These are phyloP conservation scores for Jaculus jaculus DNA, from an alignment of 2,113 vertebrate species.

Conservation along the genomic window DNA sequence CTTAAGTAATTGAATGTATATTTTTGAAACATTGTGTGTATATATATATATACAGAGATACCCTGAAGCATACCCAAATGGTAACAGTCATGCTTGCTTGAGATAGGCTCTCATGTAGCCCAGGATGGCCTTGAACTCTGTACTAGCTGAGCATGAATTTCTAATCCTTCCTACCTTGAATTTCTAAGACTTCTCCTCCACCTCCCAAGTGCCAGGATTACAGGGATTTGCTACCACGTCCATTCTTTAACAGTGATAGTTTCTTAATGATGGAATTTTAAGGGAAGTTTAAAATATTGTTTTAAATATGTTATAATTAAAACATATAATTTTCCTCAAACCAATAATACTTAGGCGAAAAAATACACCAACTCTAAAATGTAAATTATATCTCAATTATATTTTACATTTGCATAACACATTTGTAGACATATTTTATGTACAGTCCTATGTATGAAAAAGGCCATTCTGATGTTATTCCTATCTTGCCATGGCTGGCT, in stretches of 20 bases:
- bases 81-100: not conserved
- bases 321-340: not conserved
- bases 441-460: not conserved
- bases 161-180: no score
- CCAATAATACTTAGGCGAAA: not conserved
- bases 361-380: not conserved
- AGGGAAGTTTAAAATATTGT: not conserved
- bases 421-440: constrained; percentile 15
- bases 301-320: constrained; percentile 31
- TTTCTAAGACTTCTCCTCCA: no score
- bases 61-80: not conserved
- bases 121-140: no score
- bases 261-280: not conserved
- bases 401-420: not conserved
- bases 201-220: no score
- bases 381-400: not conserved
- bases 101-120: not conserved
- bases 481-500: not conserved
- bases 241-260: not conserved
- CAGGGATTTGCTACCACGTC: no score
- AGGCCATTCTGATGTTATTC: not conserved
- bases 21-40: not conserved
- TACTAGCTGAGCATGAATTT: no score
- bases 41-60: not conserved
- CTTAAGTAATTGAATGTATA: constrained; percentile 2